Conservation (phyloP, 1,140 invertebrate species). For the Medauroidea extradentata region DNA sequence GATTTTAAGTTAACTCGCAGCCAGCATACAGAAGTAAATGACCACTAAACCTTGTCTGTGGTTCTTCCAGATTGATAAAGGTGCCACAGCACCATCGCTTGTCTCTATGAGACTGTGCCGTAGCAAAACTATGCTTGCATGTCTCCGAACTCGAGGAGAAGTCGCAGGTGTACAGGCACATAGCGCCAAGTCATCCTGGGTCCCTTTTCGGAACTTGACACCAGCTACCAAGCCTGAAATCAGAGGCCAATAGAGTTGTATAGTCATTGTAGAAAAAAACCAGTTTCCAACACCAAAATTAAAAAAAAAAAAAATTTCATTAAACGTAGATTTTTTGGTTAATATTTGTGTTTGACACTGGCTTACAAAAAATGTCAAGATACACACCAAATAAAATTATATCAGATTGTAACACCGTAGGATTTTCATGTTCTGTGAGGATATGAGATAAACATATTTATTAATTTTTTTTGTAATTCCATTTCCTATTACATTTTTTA, state of each 20-base stretch:
- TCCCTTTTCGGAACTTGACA: constrained; percentile 17
- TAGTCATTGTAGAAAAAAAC: not conserved
- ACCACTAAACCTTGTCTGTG: constrained; percentile 8
- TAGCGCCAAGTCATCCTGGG: constrained; percentile 28
- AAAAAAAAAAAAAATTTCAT: not conserved
- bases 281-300: not conserved
- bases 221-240: constrained; percentile 18
- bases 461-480: too few species aligned
- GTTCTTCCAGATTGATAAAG: too few species aligned
- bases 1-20: too few species aligned
- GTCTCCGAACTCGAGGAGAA: constrained; percentile 27
- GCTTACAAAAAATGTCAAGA: not conserved
- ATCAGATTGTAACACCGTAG: too few species aligned
- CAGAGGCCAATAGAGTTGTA: constrained; percentile 9
- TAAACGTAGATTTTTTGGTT: not conserved
- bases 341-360: not conserved
- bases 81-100: not conserved
- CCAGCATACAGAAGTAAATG: too few species aligned
- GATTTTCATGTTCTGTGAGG: too few species aligned
- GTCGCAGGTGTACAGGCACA: constrained; percentile 17
- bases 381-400: too few species aligned
- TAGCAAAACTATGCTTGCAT: constrained; percentile 30
- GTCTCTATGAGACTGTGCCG: constrained; percentile 24
- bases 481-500: too few species aligned
- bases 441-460: too few species aligned